Evolutionary conservation across 1,140 invertebrate species (phyloP).

Genomic region (Euura saliciscinereae): DNA sequence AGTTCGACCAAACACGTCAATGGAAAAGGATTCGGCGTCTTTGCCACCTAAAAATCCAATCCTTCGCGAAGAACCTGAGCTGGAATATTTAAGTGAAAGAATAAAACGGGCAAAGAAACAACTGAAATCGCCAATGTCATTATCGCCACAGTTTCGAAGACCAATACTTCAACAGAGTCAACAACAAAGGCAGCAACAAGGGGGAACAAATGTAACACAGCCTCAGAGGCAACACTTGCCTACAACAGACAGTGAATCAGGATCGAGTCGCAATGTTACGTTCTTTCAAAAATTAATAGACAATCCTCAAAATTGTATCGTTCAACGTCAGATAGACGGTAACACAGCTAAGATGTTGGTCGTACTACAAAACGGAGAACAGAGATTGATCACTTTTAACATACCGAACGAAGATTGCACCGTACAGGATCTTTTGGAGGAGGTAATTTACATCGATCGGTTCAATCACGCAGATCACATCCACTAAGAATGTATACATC

Average conservation of each 20-base stretch:
- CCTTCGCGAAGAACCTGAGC: neutral
- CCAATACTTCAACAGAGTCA: conserved; percentile 53
- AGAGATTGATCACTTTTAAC: conserved; percentile 79
- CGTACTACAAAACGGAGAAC: conserved; percentile 73
- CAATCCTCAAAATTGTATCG: conserved; percentile 47
- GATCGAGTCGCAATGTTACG: conserved; percentile 38
- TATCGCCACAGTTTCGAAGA: conserved; percentile 54
- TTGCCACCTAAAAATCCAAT: neutral
- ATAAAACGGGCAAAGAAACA: conserved; percentile 30
- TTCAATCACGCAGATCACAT: neutral
- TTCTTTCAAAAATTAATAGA: conserved; percentile 49
- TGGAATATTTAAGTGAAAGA: neutral
- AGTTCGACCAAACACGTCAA: neutral
- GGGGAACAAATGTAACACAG: conserved; percentile 29
- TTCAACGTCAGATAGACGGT: conserved; percentile 57
- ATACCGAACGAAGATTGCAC: conserved; percentile 79
- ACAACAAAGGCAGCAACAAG: conserved; percentile 40
- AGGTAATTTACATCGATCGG: conserved; percentile 55
- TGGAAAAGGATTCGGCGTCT: neutral
- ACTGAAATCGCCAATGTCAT: conserved; percentile 48
- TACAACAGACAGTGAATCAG: conserved; percentile 30
- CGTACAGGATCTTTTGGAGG: conserved; percentile 77
- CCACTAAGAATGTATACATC: neutral
- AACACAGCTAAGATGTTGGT: conserved; percentile 78
- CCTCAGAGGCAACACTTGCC: conserved; percentile 33